Percentiles rank a stretch among this genome's conserved stretches.
phyloP scores from a whole-genome alignment of 2,888 invertebrate species.

The Machimus atricapillus region DNA sequence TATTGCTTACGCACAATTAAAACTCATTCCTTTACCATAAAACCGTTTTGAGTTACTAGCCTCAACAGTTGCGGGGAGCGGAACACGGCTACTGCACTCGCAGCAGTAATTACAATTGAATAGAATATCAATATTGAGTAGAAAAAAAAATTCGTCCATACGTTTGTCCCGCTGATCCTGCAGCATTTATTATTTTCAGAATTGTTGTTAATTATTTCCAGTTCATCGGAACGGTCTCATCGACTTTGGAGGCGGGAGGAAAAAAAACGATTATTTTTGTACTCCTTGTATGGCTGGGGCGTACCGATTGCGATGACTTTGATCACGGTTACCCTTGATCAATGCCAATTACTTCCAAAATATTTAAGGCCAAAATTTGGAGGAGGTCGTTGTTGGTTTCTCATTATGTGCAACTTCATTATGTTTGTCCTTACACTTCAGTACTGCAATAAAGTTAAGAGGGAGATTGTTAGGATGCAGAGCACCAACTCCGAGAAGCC shows the following conservation, averaged over 20 bases:
- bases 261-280: conserved; percentile 68
- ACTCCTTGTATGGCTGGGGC: conserved; percentile 78
- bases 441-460: conserved; percentile 76
- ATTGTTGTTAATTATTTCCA: conserved; percentile 50
- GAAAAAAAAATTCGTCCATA: not conserved
- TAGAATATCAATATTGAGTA: too few species aligned
- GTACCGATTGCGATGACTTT: conserved; percentile 67
- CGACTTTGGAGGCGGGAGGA: conserved; percentile 63
- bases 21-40: too few species aligned
- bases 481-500: conserved; percentile 69
- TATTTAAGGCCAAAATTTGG: conserved; percentile 70
- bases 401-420: conserved; percentile 71
- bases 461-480: conserved; percentile 75
- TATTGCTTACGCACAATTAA: too few species aligned
- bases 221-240: conserved; percentile 65
- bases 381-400: conserved; percentile 73
- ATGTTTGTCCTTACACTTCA: conserved; percentile 73
- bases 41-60: too few species aligned
- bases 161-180: not conserved
- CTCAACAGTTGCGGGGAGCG: too few species aligned
- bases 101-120: too few species aligned
- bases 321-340: conserved; percentile 66
- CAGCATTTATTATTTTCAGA: not conserved
- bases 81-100: too few species aligned
- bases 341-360: conserved; percentile 62